Evolutionary conservation across 2,888 invertebrate species (phyloP), one percentile per base, ranked within the genome.

Genomic region (Cartodere bifasciata): DNA sequence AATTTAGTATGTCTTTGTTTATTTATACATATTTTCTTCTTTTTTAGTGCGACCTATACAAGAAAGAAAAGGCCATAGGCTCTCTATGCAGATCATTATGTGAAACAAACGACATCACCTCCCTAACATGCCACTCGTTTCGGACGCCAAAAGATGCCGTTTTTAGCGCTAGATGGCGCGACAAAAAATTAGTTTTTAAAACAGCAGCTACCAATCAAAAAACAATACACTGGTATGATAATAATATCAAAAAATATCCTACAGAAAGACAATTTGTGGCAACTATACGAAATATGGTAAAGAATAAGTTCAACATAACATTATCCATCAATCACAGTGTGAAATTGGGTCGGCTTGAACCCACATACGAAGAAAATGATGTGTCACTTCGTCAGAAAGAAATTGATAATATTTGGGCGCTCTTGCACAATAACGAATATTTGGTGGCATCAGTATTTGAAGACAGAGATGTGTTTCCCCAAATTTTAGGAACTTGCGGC

Each of bases 361-460:
- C 64, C 38, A 58, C 59, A 21, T 60, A 62, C 16, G 52, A 60
- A 31, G 63, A 65, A 34, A n/a, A n/a, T n/a, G 56, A 52, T n/a
- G n/a, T n/a, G n/a, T n/a, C n/a, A n/a, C n/a, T n/a, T n/a, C n/a
- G 67, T 22, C 58, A 58, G 23, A 51, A 57, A 13, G 72, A 72
- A 52, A 70, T 73, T 64, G 66, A 68, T 38, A 71, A 71, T 48
- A 54, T 75, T 4, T 75, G 75, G 74, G 56, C 65, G 22, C 55
- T 80, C 13, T 46, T 75, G 2, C 71, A 75, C 47, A 73, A 76
- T 45, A 70, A 73, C 49, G 80, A 80, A 52, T 81, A 75, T 53
- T 49, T 76, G 3, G 58, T 74, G 27, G 64, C 72, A 17, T 60
- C 65, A 24, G 52, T 75, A 28, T 72, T 70, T 52, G 64, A 68